Percentiles rank a stretch among this genome's conserved stretches.
phyloP scores from a whole-genome alignment of 2,888 invertebrate species.

The Danaus chrysippus region DNA sequence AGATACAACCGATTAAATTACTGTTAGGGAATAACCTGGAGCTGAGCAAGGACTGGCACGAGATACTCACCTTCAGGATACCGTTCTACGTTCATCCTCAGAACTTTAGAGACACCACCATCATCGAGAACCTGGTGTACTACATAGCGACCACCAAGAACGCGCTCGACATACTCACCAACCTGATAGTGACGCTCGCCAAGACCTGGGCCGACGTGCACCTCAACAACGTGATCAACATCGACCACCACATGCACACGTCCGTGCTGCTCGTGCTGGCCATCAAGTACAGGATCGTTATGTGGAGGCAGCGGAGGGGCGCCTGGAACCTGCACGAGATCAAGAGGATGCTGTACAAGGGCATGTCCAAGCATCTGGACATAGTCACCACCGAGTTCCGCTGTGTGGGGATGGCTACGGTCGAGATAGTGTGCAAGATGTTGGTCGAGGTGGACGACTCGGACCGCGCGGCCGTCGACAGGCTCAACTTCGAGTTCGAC shows the following conservation, averaged over 20 bases:
- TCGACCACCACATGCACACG: constrained; percentile 85
- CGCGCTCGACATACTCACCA: constrained; percentile 45
- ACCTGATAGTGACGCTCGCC: constrained; percentile 77
- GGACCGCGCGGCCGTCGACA: constrained; percentile 57
- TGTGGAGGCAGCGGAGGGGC: constrained; percentile 46
- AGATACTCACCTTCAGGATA: constrained; percentile 72
- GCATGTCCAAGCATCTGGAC: constrained; percentile 85
- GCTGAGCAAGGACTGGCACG: constrained; percentile 81
- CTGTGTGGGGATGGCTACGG: constrained; percentile 86
- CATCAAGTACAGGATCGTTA: constrained; percentile 66
- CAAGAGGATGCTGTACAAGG: constrained; percentile 78
- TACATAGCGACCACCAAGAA: constrained; percentile 75
- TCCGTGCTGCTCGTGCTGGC: constrained; percentile 82
- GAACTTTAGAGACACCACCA: constrained; percentile 76
- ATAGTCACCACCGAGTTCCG: constrained; percentile 80
- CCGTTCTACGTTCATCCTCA: constrained; percentile 69
- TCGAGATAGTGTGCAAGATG: constrained; percentile 81
- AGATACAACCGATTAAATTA: constrained; percentile 60
- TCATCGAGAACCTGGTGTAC: constrained; percentile 80
- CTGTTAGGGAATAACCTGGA: constrained; percentile 75
- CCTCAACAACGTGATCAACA: constrained; percentile 79
- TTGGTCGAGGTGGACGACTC: constrained; percentile 63
- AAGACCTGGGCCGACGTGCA: constrained; percentile 84
- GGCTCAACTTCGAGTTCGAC: constrained; percentile 83
- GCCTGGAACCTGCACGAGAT: constrained; percentile 56